Evolutionary conservation across 2,888 invertebrate genomes (phyloP).

Genomic region (Plagiodera versicolora): DNA sequence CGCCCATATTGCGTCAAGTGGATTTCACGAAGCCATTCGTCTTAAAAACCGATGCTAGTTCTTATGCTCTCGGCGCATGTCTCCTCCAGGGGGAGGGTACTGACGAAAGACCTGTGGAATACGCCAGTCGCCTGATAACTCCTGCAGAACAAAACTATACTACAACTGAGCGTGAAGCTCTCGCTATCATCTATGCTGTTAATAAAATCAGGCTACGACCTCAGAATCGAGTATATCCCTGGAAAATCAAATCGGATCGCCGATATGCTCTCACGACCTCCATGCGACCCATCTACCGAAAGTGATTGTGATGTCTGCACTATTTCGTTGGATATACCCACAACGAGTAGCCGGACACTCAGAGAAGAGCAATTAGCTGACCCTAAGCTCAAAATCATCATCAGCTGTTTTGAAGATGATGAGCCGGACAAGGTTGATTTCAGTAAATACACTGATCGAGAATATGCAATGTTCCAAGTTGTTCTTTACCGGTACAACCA

Average conservation of each 20-base stretch:
- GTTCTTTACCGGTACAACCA: constrained; percentile 3
- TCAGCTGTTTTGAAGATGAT: too few species aligned
- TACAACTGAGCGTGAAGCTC: constrained; percentile 37
- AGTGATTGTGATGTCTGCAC: neutral
- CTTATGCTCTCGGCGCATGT: constrained; percentile 14
- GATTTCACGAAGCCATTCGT: constrained; percentile 26
- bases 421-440: neutral
- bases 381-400: constrained; percentile 17
- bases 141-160: constrained; percentile 36
- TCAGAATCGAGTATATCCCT: constrained; percentile 23
- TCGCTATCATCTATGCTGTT: constrained; percentile 43
- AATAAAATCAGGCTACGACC: constrained; percentile 44
- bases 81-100: neutral
- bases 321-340: neutral
- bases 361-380: constrained; percentile 30
- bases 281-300: neutral
- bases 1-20: constrained; percentile 10
- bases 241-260: constrained; percentile 25
- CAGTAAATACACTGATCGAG: neutral
- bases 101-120: constrained; percentile 38
- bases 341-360: constrained; percentile 1
- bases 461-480: neutral
- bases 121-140: constrained; percentile 37
- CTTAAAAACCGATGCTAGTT: constrained; percentile 36
- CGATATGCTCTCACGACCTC: constrained; percentile 23